Evolutionary conservation across 2,888 invertebrate species (phyloP).

Genomic region (Helleia helle): DNA sequence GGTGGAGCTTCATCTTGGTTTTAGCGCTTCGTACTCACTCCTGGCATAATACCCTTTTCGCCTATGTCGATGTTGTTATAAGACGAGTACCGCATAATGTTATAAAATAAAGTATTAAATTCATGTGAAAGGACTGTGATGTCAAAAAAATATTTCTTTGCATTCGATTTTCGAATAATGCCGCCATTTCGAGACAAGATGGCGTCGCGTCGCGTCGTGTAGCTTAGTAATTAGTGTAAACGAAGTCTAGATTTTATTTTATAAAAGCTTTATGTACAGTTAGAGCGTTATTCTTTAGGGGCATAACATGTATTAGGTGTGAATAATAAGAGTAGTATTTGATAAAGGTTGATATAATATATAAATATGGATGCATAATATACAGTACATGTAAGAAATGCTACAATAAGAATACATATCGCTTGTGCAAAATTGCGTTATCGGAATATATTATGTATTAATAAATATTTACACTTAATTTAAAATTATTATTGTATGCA

Average conservation of each 20-base stretch:
- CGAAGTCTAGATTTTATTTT: constrained; percentile 65
- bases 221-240: constrained; percentile 60
- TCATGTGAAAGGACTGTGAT: constrained; percentile 40
- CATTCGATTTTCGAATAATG: constrained; percentile 26
- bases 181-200: constrained; percentile 49
- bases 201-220: constrained; percentile 49
- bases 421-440: constrained; percentile 55
- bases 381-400: constrained; percentile 51
- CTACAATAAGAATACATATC: constrained; percentile 72
- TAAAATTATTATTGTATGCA: constrained; percentile 1
- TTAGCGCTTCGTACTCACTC: constrained; percentile 55
- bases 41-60: constrained; percentile 36
- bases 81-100: constrained; percentile 33
- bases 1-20: constrained; percentile 91
- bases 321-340: constrained; percentile 67
- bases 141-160: constrained; percentile 40
- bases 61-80: constrained; percentile 38
- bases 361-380: constrained; percentile 46
- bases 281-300: constrained; percentile 57
- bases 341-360: constrained; percentile 54
- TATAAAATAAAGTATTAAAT: constrained; percentile 14
- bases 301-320: constrained; percentile 56
- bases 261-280: constrained; percentile 69
- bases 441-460: constrained; percentile 41
- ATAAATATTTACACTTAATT: too few relatives aligned